Conservation (phyloP, 1,140 invertebrate genomes). For the Paracyclopina nana region DNA sequence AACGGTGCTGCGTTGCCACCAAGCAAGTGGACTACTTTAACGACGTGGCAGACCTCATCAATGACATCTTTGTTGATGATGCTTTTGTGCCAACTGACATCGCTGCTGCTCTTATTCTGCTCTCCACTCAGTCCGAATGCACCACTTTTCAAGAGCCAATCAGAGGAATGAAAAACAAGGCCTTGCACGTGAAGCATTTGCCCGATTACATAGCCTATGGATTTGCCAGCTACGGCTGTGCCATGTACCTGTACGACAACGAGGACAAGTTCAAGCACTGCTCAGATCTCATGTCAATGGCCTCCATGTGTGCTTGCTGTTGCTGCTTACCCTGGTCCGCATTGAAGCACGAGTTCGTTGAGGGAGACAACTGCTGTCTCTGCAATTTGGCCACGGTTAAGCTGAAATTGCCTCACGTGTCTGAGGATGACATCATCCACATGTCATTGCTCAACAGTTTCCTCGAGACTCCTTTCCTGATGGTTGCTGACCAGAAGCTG, state of each 20-base stretch:
- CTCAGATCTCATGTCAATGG: not conserved
- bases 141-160: no score
- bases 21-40: not conserved
- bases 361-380: constrained; percentile 50
- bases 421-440: constrained; percentile 58
- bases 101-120: constrained; percentile 1
- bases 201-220: not conserved
- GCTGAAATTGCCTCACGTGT: constrained; percentile 40
- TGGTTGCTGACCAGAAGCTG: constrained; percentile 55
- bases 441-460: constrained; percentile 79
- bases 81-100: constrained; percentile 11
- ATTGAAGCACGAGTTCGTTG: not conserved
- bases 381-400: constrained; percentile 64
- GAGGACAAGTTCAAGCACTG: no score
- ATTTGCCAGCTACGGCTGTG: not conserved
- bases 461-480: constrained; percentile 62
- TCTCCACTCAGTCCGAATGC: not conserved
- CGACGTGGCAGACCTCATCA: not conserved
- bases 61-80: not conserved
- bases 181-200: not conserved
- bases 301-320: constrained; percentile 2
- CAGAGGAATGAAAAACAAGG: not conserved
- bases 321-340: no score
- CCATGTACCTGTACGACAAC: not conserved
- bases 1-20: not conserved